Evolutionary conservation across 2,113 vertebrate species (phyloP), one percentile per base, ranked within the genome.

Genomic region (Reinhardtius hippoglossoides): DNA sequence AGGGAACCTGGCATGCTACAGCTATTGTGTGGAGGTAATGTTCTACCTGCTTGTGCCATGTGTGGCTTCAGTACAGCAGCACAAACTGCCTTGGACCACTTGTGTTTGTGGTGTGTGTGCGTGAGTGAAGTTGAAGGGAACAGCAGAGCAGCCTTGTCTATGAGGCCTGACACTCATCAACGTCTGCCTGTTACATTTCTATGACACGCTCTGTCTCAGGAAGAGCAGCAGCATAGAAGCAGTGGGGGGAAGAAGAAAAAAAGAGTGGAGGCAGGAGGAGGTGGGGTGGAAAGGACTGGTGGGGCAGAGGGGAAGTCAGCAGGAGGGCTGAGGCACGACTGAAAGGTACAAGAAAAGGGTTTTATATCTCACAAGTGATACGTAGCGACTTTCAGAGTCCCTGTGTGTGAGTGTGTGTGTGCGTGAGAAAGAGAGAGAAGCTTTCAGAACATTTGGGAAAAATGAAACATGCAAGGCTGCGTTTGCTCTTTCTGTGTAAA

Each of bases 171-270:
- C 90, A 91, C 78, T 65, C 87, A 82, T 92, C 92, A 90, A 76
- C 37, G 84, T 89, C 86, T 52, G 70, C 72, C 87, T 91, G 89
- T 88, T 92, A 89, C 81, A 88, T 92, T 91, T 91, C 82, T 86
- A 76, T 91, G 92, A 92, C 90, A 92, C 40, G 54, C 72, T 88
- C 76, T 79, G 75, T 87, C 85, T 84, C 85, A 79, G 75, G 75
- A 74, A 82, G 77, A 87, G 66, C 18, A 78, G 59, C 23, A 16
- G 72, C 75, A 60, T 70, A 16, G 71, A 44, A 48, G 82, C 76
- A 56, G 63, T 16, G 81, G 68, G 69, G 72, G 56, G 55, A 44
- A 27, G 2, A 16, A 48, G 14, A 48, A 12, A 40, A 3, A 2
- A 12, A 40, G 37, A 40, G 37, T 2, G 9, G 59, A 71, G 72